phyloP scores from a whole-genome alignment of 2,797 vertebrate species.

The Chrosomus eos region DNA sequence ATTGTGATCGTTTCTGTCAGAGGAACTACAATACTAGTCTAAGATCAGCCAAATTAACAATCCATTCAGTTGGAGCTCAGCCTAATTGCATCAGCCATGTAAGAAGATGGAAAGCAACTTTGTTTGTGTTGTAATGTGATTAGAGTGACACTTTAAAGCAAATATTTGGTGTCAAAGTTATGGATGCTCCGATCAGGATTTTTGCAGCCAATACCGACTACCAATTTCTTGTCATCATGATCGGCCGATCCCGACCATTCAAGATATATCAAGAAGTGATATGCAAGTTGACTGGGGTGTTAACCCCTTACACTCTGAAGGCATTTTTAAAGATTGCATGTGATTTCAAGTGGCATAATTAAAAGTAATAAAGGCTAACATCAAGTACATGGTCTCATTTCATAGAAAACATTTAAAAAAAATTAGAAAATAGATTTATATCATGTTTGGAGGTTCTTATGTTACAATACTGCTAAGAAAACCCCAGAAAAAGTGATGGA shows the following conservation, averaged over 20 bases:
- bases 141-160: slow-evolving; percentile 13
- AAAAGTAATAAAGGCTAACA: background rate
- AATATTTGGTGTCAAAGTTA: slow-evolving; percentile 19
- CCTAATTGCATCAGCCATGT: slow-evolving; percentile 30
- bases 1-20: slow-evolving; percentile 14
- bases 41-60: background rate
- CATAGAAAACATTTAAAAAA: background rate
- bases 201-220: background rate
- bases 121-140: background rate
- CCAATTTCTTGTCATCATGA: background rate
- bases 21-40: background rate
- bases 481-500: background rate
- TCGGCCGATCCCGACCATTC: background rate
- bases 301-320: background rate
- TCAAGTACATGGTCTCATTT: background rate
- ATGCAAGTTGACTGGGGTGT: background rate
- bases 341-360: background rate
- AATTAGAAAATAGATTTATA: background rate
- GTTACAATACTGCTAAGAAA: background rate
- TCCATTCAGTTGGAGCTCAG: background rate
- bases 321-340: background rate
- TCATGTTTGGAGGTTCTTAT: background rate
- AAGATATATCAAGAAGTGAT: background rate
- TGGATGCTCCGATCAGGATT: background rate
- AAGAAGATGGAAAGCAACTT: slow-evolving; percentile 16